Evolutionary conservation across 2,797 vertebrate genomes (phyloP), one percentile per base, ranked within the genome.

Genomic region (Microctenopoma lineatum): DNA sequence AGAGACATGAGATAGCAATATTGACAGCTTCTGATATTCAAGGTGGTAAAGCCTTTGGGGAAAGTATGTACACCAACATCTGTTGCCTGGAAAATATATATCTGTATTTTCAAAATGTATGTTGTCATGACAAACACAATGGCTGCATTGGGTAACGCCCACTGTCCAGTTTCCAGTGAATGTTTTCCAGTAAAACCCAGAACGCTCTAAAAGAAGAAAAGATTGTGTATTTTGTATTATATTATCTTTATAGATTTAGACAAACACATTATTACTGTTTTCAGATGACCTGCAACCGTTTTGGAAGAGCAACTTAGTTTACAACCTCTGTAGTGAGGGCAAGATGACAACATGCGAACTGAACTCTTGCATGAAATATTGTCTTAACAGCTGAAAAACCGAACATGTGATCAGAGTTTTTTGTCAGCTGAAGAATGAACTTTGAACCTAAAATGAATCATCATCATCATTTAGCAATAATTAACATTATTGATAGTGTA

Each of bases 1-100:
- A 64, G 32, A 54, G 58, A 76, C 34, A 18, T 3, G 3, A 39
- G 14, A 55, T 9, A 18, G 21, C 14, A 52, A 38, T 8, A 57
- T 11, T 15, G 26, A 47, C 57, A 39, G 39, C 3, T 51, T 13
- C 16, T 25, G 3, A 34, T 54, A 27, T 15, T 59, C 26, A 45
- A 14, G 4, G 29, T 57, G 16, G 48, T 25, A 54, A 29, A 26
- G 21, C 4, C 21, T 16, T 42, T 8, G 26, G 1, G 13, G 16
- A 34, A 53, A 18, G 3, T 11, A 55, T 34, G 0, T 14, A 38
- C n/a, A 21, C 2, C 32, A 38, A 12, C 51, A 36, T 36, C 51
- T 3, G 10, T 54, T 10, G 11, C 16, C n/a, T 34, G n/a, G 8
- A 52, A 16, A 36, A 18, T 18, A 36, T 27, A 18, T 18, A 18